phyloP scores from a whole-genome alignment of 2,888 invertebrate species.

The Rugalucina vietnamica region DNA sequence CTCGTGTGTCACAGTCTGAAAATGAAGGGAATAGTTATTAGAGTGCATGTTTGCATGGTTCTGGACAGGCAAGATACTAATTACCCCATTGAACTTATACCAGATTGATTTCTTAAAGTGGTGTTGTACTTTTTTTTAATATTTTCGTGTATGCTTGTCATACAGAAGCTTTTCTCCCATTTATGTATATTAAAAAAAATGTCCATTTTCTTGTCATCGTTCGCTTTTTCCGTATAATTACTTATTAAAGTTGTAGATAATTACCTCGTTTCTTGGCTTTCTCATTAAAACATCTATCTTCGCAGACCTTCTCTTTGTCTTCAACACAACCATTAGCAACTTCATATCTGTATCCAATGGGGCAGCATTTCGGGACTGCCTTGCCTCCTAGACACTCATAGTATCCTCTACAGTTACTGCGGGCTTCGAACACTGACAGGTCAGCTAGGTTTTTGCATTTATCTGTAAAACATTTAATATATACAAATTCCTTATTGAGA shows the following conservation, averaged over 20 bases:
- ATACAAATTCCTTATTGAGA: background rate
- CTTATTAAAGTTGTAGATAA: no score
- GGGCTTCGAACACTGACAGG: slow-evolving; percentile 26
- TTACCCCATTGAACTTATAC: no score
- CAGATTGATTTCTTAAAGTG: no score
- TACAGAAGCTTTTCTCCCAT: no score
- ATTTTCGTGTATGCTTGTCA: no score
- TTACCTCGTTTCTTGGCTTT: slow-evolving; percentile 10
- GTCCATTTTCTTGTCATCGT: no score
- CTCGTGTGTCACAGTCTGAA: slow-evolving; percentile 64
- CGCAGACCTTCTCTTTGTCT: slow-evolving; percentile 37
- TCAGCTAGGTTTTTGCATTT: slow-evolving; percentile 39
- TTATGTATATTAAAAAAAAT: no score
- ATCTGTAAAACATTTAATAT: slow-evolving; percentile 37
- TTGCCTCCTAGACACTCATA: slow-evolving; percentile 66
- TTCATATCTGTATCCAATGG: slow-evolving; percentile 58
- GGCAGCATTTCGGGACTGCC: slow-evolving; percentile 70
- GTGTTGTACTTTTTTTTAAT: no score
- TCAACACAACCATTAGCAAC: slow-evolving; percentile 61
- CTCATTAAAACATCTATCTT: slow-evolving; percentile 41
- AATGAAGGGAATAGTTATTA: background rate
- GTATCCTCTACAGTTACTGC: slow-evolving; percentile 69
- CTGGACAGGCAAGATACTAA: no score
- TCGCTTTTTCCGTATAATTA: no score
- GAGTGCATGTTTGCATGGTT: no score